Evolutionary conservation across 2,797 vertebrate genomes (phyloP).

Genomic region (Manis pentadactyla): DNA sequence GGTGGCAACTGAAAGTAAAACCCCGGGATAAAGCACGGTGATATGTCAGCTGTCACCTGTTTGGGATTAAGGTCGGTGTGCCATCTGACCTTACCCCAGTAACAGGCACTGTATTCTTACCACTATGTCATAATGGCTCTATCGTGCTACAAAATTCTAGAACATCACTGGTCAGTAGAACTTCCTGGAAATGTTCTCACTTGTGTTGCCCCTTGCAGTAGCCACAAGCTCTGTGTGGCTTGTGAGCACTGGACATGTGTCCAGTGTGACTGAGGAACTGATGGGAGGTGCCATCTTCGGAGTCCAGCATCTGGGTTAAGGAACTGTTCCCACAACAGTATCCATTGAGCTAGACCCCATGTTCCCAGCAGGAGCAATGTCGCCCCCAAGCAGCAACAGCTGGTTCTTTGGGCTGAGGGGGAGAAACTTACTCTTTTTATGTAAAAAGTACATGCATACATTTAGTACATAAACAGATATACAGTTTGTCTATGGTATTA

Average conservation of each 20-base stretch:
- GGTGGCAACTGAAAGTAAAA: neutral
- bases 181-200: neutral
- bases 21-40: neutral
- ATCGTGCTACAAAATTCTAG: neutral
- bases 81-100: neutral
- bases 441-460: neutral
- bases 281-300: neutral
- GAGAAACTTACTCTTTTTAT: neutral
- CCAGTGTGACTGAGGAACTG: neutral
- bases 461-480: neutral
- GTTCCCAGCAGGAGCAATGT: neutral
- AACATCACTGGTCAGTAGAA: neutral
- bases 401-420: neutral
- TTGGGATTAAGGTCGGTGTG: too few relatives aligned
- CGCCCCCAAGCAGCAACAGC: neutral
- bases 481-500: neutral
- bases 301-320: neutral
- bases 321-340: neutral
- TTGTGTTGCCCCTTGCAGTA: neutral
- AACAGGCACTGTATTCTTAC: neutral
- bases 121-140: neutral
- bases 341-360: neutral
- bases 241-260: neutral
- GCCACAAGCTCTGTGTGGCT: neutral
- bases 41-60: neutral